A percentile compares a stretch with the other conserved stretches of the same genome.
Conservation (phyloP, 1,140 invertebrate species). For the Linepithema humile region DNA sequence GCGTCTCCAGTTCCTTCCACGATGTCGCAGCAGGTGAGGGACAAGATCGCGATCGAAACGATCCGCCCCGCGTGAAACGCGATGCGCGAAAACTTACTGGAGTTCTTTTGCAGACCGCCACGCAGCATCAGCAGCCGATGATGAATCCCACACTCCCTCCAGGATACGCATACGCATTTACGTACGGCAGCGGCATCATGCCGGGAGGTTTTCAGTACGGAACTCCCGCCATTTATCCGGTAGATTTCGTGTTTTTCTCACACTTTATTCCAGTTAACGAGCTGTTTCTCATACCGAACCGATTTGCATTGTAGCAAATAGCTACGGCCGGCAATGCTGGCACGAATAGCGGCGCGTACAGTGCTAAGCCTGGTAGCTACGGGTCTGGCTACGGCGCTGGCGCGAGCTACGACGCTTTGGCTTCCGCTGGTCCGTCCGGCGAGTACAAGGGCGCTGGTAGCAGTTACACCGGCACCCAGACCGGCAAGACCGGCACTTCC, state of each 20-base stretch:
- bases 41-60: not conserved
- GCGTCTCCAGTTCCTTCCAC: constrained; percentile 92
- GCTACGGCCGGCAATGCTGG: constrained; percentile 87
- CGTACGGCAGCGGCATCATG: constrained; percentile 88
- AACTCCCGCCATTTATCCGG: constrained; percentile 88
- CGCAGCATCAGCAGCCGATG: constrained; percentile 87
- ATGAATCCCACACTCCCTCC: constrained; percentile 86
- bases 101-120: constrained; percentile 82
- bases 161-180: constrained; percentile 88
- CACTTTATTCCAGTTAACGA: not conserved
- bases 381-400: constrained; percentile 87
- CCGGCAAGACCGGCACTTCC: constrained; percentile 82
- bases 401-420: constrained; percentile 88
- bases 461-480: constrained; percentile 82
- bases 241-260: constrained; percentile 78
- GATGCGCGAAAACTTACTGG: constrained; percentile 17
- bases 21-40: constrained; percentile 88
- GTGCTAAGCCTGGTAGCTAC: constrained; percentile 87
- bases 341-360: constrained; percentile 87
- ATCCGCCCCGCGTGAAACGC: not conserved
- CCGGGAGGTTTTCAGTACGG: constrained; percentile 91
- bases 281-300: not conserved
- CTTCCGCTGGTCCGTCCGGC: constrained; percentile 84
- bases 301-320: constrained; percentile 85
- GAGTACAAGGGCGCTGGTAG: constrained; percentile 81